Percentiles rank a stretch among this genome's conserved stretches.
Evolutionary conservation across 2,797 vertebrate species (phyloP).

Genomic region (Coluber constrictor): DNA sequence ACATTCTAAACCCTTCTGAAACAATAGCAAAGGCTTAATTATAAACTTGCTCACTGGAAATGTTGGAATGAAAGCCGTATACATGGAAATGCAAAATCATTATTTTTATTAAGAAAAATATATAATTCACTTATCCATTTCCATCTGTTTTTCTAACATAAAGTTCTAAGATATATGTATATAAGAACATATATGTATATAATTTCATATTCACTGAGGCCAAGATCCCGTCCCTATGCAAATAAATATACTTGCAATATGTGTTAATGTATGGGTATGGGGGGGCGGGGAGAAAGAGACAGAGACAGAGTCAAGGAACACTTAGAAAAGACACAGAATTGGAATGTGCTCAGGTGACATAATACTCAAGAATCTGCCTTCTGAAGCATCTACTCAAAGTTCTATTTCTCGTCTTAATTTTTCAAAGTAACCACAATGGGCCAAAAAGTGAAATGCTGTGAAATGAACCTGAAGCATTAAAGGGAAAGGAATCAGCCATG

Average conservation of each 20-base stretch:
- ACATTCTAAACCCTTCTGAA: background rate
- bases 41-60: background rate
- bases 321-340: background rate
- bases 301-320: background rate
- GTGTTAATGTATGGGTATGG: background rate
- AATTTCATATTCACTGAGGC: background rate
- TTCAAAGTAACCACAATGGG: background rate
- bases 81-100: background rate
- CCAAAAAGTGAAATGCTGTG: background rate
- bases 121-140: background rate
- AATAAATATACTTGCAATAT: background rate
- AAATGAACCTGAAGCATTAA: background rate
- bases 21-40: background rate
- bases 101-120: background rate
- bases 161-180: background rate
- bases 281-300: rapidly evolving
- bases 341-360: background rate
- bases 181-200: background rate
- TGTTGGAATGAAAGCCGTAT: background rate
- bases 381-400: background rate
- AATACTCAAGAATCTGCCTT: background rate
- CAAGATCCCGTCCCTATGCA: background rate
- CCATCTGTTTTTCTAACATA: background rate
- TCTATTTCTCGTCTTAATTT: background rate
- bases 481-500: background rate